Evolutionary conservation across 2,797 vertebrate species (phyloP), one percentile per base, ranked within the genome.

Genomic region (Bradypus variegatus): DNA sequence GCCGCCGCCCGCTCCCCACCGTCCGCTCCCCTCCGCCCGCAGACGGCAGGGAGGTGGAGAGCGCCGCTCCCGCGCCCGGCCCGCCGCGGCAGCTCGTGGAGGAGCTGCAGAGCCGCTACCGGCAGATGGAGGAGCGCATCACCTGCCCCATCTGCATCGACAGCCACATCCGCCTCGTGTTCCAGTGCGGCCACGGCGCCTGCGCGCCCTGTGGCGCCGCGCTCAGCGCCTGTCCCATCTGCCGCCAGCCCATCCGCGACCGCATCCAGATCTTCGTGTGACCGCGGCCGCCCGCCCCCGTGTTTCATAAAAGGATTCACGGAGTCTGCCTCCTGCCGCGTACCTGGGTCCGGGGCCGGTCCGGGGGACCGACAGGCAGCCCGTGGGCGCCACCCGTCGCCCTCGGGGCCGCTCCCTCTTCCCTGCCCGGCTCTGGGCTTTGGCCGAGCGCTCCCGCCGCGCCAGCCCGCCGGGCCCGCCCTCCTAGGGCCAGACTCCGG

Each of bases 141-240:
- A 99, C 99, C 94, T 99, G 99, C 95, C 99, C 99, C 36, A 99
- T 99, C 97, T 99, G 99, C 97, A 99, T 99, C 86, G 99, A 99
- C 96, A 99, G 98, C 97, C 98, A 99, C 96, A 99, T 99, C 97
- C 99, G 99, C 96, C 97, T 99, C 96, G 98, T 99, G 96, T 99
- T 99, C 97, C 99, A 99, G 98, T 99, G 99, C 0, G 99, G 99
- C 78, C 99, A 99, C 8, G 99, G 99, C 94, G 99, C 99, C 12
- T 99, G 99, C 97, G 98, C 98, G 0, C 98, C 98, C 94, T 99
- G 99, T 97, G 99, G 99, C 85, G 97, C 98, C 0, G 98, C 98
- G 0, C 98, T 99, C 53, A 98, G 98, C 75, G 98, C 98, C 81
- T 99, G 99, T 96, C 99, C 99, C 41, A 99, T 99, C 96, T 99